These are phyloP conservation scores for Atherinomorus stipes DNA, from an alignment of 2,113 vertebrate species.

Conservation along the genomic window DNA sequence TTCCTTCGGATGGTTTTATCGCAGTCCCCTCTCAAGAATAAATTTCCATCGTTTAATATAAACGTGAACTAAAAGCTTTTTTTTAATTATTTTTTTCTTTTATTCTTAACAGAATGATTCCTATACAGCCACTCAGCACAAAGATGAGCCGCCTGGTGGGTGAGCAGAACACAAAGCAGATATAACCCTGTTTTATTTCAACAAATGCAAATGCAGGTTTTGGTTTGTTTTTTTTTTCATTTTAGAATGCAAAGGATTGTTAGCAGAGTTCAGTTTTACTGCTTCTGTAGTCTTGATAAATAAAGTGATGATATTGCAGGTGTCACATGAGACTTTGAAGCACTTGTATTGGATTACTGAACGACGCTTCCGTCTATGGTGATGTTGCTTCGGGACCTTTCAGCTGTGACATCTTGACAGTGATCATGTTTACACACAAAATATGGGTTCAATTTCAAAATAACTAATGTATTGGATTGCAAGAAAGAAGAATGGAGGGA, in stretches of 20 bases:
- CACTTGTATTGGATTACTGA: constrained; percentile 14
- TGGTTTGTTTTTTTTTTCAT: neutral
- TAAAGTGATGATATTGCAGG: constrained; percentile 39
- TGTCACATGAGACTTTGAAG: constrained; percentile 16
- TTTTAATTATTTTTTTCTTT: constrained; percentile 4
- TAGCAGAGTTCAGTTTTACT: constrained; percentile 25
- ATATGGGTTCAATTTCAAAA: constrained; percentile 16
- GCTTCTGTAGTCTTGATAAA: constrained; percentile 17
- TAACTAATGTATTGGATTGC: neutral
- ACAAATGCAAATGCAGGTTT: constrained; percentile 50
- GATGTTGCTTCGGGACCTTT: neutral
- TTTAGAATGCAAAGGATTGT: constrained; percentile 24
- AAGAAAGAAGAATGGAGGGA: neutral
- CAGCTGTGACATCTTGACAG: neutral
- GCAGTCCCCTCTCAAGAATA: constrained; percentile 41
- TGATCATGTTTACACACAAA: constrained; percentile 20
- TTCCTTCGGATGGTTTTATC: constrained; percentile 52
- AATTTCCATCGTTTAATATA: constrained; percentile 63
- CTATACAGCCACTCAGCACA: constrained; percentile 28
- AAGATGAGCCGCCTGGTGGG: constrained; percentile 41
- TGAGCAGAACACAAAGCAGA: constrained; percentile 36
- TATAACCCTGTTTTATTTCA: constrained; percentile 40
- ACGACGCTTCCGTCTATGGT: neutral
- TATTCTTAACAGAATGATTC: constrained; percentile 17
- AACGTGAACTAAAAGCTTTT: constrained; percentile 34